Conservation (phyloP, 2,797 vertebrate species). For the Phalloptychus januarius region DNA sequence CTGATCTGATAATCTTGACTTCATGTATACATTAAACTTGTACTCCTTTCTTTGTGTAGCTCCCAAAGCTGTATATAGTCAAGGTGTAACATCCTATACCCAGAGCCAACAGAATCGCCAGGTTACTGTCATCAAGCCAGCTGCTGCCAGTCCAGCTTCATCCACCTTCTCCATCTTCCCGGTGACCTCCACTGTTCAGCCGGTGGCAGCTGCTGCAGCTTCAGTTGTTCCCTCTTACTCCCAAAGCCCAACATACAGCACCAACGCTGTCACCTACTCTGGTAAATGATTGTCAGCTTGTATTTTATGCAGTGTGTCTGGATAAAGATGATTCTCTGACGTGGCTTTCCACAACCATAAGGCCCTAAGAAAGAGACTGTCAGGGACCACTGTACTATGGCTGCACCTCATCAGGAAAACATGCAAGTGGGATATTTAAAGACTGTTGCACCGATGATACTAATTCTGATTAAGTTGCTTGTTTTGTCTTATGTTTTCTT, state of each 20-base stretch:
- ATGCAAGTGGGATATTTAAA: background rate
- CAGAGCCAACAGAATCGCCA: conserved; percentile 96
- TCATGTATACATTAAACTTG: background rate
- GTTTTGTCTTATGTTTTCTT: background rate
- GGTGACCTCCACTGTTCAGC: conserved; percentile 94
- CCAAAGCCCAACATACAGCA: conserved; percentile 96
- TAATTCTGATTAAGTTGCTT: background rate
- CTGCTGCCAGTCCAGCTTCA: conserved; percentile 93
- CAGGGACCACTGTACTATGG: background rate
- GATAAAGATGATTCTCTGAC: background rate
- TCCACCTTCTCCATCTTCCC: conserved; percentile 98
- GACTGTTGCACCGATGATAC: background rate
- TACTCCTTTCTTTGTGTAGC: conserved; percentile 70
- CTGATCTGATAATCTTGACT: background rate
- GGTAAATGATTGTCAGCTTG: conserved; percentile 78
- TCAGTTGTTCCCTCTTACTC: conserved; percentile 96
- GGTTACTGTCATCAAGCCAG: conserved; percentile 97
- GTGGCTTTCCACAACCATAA: background rate
- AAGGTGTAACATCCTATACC: conserved; percentile 94
- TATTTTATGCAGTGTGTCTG: background rate
- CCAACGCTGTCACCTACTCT: conserved; percentile 96
- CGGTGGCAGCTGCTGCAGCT: conserved; percentile 83
- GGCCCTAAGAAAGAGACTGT: background rate
- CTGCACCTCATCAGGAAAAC: background rate
- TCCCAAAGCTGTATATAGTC: conserved; percentile 94